A percentile compares a stretch with the other conserved stretches of the same genome.
Evolutionary conservation across 2,797 vertebrate genomes (phyloP).

Genomic region (Apodemus agrarius): DNA sequence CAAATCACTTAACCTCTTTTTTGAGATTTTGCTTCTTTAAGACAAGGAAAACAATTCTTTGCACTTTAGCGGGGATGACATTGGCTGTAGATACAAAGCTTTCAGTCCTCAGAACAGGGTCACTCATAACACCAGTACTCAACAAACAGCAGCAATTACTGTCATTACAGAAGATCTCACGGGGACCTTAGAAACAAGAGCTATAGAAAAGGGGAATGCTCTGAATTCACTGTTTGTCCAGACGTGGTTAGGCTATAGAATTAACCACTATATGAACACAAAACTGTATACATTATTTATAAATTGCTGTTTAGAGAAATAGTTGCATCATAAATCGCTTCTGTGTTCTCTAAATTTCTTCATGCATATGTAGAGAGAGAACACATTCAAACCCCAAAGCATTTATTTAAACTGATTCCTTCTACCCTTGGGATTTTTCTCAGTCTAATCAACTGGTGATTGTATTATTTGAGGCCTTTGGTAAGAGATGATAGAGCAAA

Average conservation of each 20-base stretch:
- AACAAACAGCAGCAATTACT: conserved; percentile 58
- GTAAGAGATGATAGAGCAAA: background rate
- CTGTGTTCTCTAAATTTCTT: conserved; percentile 15
- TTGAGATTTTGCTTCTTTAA: conserved; percentile 33
- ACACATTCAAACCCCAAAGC: background rate
- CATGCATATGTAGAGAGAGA: background rate
- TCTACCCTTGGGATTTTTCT: background rate
- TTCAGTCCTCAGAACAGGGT: background rate
- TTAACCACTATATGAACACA: conserved; percentile 1
- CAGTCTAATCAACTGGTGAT: background rate
- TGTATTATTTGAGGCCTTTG: background rate
- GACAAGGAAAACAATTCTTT: background rate
- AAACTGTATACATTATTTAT: conserved; percentile 65
- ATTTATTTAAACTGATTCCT: background rate
- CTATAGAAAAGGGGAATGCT: background rate
- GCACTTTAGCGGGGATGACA: background rate
- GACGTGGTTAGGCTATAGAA: background rate
- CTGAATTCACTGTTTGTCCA: background rate
- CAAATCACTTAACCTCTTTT: background rate
- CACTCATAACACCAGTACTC: background rate
- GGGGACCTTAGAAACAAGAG: background rate
- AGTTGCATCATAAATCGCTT: conserved; percentile 40
- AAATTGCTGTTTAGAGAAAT: conserved; percentile 55
- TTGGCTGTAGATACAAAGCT: background rate
- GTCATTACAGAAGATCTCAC: conserved; percentile 20